Conservation (phyloP, 1,140 invertebrate genomes). For the Trissolcus basalis region DNA sequence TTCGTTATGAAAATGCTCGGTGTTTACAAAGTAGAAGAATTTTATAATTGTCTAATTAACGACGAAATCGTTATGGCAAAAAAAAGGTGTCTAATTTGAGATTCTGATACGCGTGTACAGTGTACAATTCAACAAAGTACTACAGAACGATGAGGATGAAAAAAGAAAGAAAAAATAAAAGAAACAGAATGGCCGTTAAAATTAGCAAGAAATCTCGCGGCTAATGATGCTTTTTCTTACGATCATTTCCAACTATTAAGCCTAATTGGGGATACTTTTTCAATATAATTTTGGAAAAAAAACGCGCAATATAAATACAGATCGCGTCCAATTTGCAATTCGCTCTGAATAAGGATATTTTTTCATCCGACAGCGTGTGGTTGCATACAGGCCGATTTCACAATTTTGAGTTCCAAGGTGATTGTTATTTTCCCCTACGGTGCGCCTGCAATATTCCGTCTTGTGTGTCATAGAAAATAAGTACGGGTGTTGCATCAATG, state of each 20-base stretch:
- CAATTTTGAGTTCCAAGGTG: conserved; percentile 53
- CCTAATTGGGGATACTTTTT: conserved; percentile 49
- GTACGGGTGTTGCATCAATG: conserved; percentile 51
- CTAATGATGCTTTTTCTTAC: conserved; percentile 56
- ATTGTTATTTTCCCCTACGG: conserved; percentile 39
- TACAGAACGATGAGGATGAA: conserved; percentile 26
- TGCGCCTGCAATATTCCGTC: conserved; percentile 39
- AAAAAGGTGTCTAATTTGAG: conserved; percentile 35
- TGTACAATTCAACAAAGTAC: too few species aligned
- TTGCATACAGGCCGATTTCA: conserved; percentile 22
- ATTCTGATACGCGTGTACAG: conserved; percentile 13
- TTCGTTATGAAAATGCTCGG: not conserved
- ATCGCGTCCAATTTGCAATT: conserved; percentile 37
- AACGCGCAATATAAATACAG: conserved; percentile 50
- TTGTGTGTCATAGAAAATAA: conserved; percentile 46
- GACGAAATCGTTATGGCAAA: conserved; percentile 7
- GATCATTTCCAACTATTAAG: conserved; percentile 51
- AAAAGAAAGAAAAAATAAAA: conserved; percentile 23
- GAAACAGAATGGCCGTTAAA: conserved; percentile 34
- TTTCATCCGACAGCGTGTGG: conserved; percentile 7
- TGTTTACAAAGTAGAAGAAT: conserved; percentile 3
- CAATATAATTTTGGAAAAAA: conserved; percentile 55
- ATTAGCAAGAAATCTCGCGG: conserved; percentile 46
- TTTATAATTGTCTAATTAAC: conserved; percentile 25
- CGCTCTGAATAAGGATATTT: conserved; percentile 45